Base-by-base conservation (phyloP, 2,113 vertebrate genomes). In the Petroica traversi region DNA sequence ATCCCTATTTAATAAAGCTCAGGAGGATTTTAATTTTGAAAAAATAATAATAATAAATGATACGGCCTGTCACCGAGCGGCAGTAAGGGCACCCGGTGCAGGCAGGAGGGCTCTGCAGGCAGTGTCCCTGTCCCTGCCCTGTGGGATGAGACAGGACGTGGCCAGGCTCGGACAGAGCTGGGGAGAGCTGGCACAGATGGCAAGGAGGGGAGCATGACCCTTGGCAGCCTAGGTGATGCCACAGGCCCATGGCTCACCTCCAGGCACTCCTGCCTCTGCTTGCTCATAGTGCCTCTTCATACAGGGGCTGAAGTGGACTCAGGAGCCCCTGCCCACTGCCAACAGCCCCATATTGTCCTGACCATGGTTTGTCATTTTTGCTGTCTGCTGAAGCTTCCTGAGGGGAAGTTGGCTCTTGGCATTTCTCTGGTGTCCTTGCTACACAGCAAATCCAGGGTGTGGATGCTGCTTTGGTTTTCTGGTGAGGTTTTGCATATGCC, bases 1-100 rank as follows among this genome's bases (percentile, higher is more conserved):
- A 97, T 96, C 92, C 83, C 94, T 93, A 84, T 96, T 97, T 98
- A 98, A 98, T 97, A 98, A 98, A 97, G 95, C 97, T 97, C 97
- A 4, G 83, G 96, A 95, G 97, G 94, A 77, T 97, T 97, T 97
- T 97, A 94, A 94, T 96, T 95, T 96, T 4, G 81, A 95, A 93
- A 74, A 85, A 92, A 96, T 38, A 96, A 92, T 89, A 97, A 97
- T 93, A 94, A 96, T 85, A 85, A 95, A 93, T 94, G 85, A 90
- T 86, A 91, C 12, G 67, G 55, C 64, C 86, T 94, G 96, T 92
- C 94, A 95, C 62, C 5, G 51, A 91, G 84, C 3, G 0, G 71
- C 8, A 2, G 54, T 23, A 33, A 73, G 11, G 14, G 72, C 63
- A 88, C 48, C 20, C 1, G 0, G 33, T 57, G 33, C n/a, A n/a